Evolutionary conservation across 2,888 invertebrate species (phyloP).

Genomic region (Dynastes hyllus): DNA sequence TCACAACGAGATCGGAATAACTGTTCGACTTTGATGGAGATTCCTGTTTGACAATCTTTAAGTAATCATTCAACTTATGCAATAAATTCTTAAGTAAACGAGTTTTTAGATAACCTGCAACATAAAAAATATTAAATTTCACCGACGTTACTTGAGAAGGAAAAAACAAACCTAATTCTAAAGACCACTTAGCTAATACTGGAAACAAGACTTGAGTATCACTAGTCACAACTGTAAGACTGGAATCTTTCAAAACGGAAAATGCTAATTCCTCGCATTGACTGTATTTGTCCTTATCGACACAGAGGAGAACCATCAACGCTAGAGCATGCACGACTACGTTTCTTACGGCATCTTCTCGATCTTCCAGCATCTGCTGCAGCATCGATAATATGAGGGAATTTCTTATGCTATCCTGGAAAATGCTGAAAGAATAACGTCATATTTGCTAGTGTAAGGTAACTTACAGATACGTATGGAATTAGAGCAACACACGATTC

Average conservation of each 20-base stretch:
- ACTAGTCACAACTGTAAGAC: constrained; percentile 73
- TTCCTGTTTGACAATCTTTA: constrained; percentile 64
- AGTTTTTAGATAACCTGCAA: constrained; percentile 73
- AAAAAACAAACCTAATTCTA: constrained; percentile 64
- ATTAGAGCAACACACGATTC: constrained; percentile 80
- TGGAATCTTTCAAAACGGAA: constrained; percentile 75
- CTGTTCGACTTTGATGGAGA: constrained; percentile 63
- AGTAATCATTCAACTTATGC: constrained; percentile 65
- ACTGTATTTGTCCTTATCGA: constrained; percentile 78
- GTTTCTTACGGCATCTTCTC: constrained; percentile 76
- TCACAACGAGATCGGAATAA: constrained; percentile 64
- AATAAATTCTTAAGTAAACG: constrained; percentile 71
- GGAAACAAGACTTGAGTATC: constrained; percentile 76
- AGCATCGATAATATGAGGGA: constrained; percentile 82
- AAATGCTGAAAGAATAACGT: not conserved
- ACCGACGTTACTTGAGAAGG: too few relatives aligned
- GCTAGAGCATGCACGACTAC: constrained; percentile 78
- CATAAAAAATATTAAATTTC: constrained; percentile 24
- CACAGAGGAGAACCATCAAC: constrained; percentile 77
- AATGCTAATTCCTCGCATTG: constrained; percentile 76
- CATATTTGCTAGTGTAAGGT: constrained; percentile 2
- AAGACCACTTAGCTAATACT: constrained; percentile 78
- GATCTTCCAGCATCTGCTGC: constrained; percentile 82
- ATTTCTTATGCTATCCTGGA: constrained; percentile 76
- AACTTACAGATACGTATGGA: constrained; percentile 77